Evolutionary conservation across 2,113 vertebrate genomes (phyloP).

Genomic region (Saimiri boliviensis): DNA sequence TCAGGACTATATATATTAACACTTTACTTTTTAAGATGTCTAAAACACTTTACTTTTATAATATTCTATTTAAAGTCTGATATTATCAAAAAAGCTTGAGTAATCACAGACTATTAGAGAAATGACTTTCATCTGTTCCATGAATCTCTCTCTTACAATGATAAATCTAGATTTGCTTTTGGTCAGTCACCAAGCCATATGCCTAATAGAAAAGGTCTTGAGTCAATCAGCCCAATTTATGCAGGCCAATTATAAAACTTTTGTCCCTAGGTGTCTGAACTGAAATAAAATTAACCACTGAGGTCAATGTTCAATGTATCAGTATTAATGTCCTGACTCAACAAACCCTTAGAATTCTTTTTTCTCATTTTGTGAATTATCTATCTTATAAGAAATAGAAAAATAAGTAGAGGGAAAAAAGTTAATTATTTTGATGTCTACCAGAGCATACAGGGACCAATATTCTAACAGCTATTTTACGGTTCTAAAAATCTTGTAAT

Average conservation of each 20-base stretch:
- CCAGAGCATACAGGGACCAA: background rate
- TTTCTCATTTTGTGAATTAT: conserved; percentile 7
- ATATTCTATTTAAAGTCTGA: conserved; percentile 30
- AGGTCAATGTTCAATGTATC: background rate
- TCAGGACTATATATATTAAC: background rate
- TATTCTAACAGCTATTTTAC: background rate
- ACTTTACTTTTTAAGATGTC: background rate
- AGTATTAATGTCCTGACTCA: background rate
- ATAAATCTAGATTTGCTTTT: background rate
- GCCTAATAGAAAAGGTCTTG: background rate
- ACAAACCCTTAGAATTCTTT: background rate
- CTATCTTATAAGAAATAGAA: conserved; percentile 3
- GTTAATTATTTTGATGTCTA: background rate
- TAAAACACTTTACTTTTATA: background rate
- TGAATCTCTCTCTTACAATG: background rate
- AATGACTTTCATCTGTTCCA: conserved; percentile 26
- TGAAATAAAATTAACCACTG: conserved; percentile 37
- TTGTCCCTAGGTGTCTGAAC: background rate
- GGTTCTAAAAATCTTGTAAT: background rate
- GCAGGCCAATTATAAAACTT: background rate
- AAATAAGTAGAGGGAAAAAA: background rate
- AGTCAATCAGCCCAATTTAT: background rate
- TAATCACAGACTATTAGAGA: conserved; percentile 15
- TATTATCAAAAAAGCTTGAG: background rate
- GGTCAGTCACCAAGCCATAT: background rate